Conservation (phyloP, 2,113 vertebrate species). For the Bettongia penicillata region DNA sequence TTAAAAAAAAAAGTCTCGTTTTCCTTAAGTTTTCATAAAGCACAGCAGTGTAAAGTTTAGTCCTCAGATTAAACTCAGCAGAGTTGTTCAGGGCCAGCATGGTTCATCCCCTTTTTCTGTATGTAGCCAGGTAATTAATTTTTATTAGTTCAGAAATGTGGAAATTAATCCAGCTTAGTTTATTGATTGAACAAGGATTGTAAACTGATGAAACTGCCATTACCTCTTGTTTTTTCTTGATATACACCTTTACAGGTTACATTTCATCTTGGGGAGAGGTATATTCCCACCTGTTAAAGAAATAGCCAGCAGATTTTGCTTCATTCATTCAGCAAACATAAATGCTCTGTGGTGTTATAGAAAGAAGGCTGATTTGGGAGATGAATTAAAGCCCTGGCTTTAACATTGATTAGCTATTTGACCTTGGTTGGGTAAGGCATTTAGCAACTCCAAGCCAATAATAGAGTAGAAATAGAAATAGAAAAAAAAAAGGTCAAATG, state of each 20-base stretch:
- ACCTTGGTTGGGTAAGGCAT: not conserved
- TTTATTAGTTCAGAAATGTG: not conserved
- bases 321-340: not conserved
- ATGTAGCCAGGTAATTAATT: not conserved
- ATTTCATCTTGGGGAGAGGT: conserved; percentile 1
- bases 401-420: not conserved
- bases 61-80: not conserved
- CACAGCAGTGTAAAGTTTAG: not conserved
- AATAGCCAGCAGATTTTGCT: not conserved
- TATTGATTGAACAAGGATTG: not conserved
- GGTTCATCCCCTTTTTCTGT: not conserved
- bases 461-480: too few relatives aligned
- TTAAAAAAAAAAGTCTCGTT: not conserved
- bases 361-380: not conserved
- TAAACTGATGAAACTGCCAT: not conserved
- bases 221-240: not conserved
- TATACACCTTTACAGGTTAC: not conserved
- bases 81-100: not conserved
- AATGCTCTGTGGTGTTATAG: not conserved
- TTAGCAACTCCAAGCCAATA: not conserved
- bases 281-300: conserved; percentile 9
- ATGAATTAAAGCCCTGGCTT: too few relatives aligned
- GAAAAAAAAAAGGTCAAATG: not conserved
- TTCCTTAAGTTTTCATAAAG: conserved; percentile 14
- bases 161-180: conserved; percentile 20